phyloP scores from a whole-genome alignment of 2,888 invertebrate species.

The Metellina segmentata region DNA sequence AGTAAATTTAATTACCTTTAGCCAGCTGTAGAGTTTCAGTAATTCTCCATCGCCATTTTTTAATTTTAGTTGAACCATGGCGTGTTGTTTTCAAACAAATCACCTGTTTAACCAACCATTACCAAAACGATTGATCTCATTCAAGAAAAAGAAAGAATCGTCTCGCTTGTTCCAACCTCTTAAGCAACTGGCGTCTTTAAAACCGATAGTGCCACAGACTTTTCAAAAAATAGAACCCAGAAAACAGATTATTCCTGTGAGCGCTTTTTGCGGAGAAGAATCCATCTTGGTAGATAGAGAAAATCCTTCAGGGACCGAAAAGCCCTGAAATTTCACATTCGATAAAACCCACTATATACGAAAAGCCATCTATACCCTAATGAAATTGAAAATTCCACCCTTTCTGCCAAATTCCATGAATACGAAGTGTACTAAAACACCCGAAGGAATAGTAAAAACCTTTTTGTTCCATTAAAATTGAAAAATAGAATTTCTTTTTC shows the following conservation, averaged over 20 bases:
- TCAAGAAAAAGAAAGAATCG: neutral
- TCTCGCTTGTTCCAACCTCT: neutral
- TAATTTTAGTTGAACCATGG: neutral
- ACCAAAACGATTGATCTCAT: neutral
- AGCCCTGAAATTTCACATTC: conserved; percentile 40
- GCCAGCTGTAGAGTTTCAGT: too few species aligned
- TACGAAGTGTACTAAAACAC: conserved; percentile 58
- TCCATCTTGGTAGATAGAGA: neutral
- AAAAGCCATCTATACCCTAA: conserved; percentile 49
- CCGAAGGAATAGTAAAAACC: conserved; percentile 56
- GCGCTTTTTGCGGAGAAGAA: neutral
- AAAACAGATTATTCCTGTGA: neutral
- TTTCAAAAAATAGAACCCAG: neutral
- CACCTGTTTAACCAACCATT: neutral
- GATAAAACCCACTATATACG: conserved; percentile 19
- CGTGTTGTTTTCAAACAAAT: neutral
- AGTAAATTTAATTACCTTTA: too few species aligned
- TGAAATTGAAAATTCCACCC: conserved; percentile 57
- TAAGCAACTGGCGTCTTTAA: neutral
- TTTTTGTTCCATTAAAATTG: conserved; percentile 64
- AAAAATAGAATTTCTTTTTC: conserved; percentile 55
- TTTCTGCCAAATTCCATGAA: conserved; percentile 60
- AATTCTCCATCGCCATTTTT: too few species aligned
- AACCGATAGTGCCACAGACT: neutral
- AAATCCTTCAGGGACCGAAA: neutral